Evolutionary conservation across 2,113 vertebrate species (phyloP).

Genomic region (Xenus cinereus): DNA sequence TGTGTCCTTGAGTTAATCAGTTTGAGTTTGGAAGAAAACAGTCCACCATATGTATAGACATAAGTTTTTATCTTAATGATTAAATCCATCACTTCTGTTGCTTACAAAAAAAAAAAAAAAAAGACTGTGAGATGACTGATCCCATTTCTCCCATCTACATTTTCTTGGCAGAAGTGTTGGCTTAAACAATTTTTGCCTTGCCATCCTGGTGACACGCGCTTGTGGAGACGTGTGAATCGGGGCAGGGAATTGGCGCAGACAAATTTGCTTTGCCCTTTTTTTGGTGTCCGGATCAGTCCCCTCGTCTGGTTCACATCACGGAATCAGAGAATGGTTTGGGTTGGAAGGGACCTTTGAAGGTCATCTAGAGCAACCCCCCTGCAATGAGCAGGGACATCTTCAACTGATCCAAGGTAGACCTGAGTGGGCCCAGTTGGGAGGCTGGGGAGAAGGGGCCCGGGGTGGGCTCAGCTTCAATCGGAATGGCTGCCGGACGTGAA

Average conservation of each 20-base stretch:
- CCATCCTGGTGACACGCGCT: background rate
- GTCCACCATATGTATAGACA: conserved; percentile 55
- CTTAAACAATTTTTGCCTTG: conserved; percentile 32
- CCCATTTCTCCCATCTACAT: conserved; percentile 41
- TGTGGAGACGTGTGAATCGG: background rate
- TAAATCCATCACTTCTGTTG: conserved; percentile 57
- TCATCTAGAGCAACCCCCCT: background rate
- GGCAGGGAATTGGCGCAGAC: background rate
- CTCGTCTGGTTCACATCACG: background rate
- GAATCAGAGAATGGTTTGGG: background rate
- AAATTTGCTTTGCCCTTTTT: conserved; percentile 27
- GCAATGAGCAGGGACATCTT: background rate
- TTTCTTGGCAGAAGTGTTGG: conserved; percentile 45
- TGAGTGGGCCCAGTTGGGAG: fast-evolving
- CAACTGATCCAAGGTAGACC: background rate
- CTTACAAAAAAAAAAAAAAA: background rate
- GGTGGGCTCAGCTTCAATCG: background rate
- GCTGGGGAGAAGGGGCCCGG: background rate
- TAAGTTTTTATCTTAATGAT: conserved; percentile 66
- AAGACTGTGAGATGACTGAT: conserved; percentile 12
- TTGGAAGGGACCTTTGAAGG: background rate
- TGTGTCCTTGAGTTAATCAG: conserved; percentile 23
- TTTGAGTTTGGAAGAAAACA: conserved; percentile 52
- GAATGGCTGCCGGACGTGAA: background rate
- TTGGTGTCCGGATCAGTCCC: background rate